Base-by-base conservation (phyloP, 2,888 invertebrate genomes). In the Microctonus hyperodae region DNA sequence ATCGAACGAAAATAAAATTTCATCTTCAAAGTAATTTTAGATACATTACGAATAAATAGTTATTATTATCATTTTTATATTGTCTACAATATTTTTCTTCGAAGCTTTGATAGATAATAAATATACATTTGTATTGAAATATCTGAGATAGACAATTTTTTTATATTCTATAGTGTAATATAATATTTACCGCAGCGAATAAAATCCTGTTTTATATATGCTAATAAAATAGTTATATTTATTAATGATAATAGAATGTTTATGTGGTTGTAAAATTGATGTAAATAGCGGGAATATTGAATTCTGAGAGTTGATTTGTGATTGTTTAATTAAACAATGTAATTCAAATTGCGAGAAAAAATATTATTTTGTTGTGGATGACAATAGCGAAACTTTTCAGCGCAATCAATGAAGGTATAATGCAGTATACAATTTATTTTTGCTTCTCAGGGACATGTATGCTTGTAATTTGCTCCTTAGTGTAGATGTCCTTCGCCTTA, bases 401-500 rank as follows among this genome's bases (percentile, higher is more conserved):
- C 44, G 1, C 6, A 16, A 44, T 7, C 2, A 44, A 16, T 16
- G 9, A 16, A 44, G 7, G n/a, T 13, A 16, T n/a, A 40, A 16
- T n/a, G n/a, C n/a, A n/a, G n/a, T n/a, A n/a, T n/a, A n/a, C n/a
- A n/a, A 44, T 16, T 44, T 9, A 44, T 51, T 23, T 51, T 51
- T 51, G 11, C 13, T 48, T 16, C 23, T 44, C 58, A 58, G n/a
- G 58, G 40, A 35, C 37, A 37, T 40, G 6, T 25, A 31, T 10
- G n/a, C n/a, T n/a, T n/a, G 28, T 25, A 37, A 37, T 25, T 58
- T 58, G 44, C 5, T 33, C 20, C 40, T 22, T 13, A 22, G n/a
- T n/a, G n/a, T n/a, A 11, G 5, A 63, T 53, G 55, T 63, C 62
- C 55, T 63, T 63, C 40, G 23, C 33, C n/a, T n/a, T 16, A 63